These are phyloP conservation scores for Luperina testacea DNA, from an alignment of 2,888 invertebrate genomes.

Conservation along the genomic window DNA sequence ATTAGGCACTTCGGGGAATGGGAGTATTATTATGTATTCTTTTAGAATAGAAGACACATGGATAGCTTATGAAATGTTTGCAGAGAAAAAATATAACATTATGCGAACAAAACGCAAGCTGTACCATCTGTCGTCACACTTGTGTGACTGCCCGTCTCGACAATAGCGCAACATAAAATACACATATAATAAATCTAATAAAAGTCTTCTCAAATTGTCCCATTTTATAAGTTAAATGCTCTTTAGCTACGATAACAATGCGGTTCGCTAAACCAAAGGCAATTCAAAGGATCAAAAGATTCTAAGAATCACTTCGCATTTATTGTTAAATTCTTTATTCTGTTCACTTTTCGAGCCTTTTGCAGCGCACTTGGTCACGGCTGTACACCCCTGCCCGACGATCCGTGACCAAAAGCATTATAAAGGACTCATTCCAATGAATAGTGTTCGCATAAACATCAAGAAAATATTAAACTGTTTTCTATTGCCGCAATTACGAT, in stretches of 20 bases:
- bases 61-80: slow-evolving; percentile 16
- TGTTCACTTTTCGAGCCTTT: slow-evolving; percentile 34
- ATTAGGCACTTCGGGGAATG: slow-evolving; percentile 28
- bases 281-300: slow-evolving; percentile 13
- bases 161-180: slow-evolving; percentile 15
- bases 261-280: slow-evolving; percentile 5
- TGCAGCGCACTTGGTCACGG: slow-evolving; percentile 33
- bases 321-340: slow-evolving; percentile 15
- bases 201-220: slow-evolving; percentile 18
- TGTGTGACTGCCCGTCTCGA: slow-evolving; percentile 1
- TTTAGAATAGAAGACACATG: slow-evolving; percentile 13
- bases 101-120: slow-evolving; percentile 30
- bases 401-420: slow-evolving; percentile 40
- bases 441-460: slow-evolving; percentile 38
- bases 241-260: slow-evolving; percentile 20
- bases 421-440: slow-evolving; percentile 41
- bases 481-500: slow-evolving; percentile 36
- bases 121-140: slow-evolving; percentile 30
- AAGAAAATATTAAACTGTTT: slow-evolving; percentile 30
- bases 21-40: slow-evolving; percentile 21
- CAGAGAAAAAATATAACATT: slow-evolving; percentile 10
- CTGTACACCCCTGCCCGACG: slow-evolving; percentile 6
- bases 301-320: slow-evolving; percentile 29
- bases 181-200: slow-evolving; percentile 32
- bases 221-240: slow-evolving; percentile 28